These are phyloP conservation scores for Limnephilus lunatus DNA, from an alignment of 2,888 invertebrate species.

Conservation along the genomic window DNA sequence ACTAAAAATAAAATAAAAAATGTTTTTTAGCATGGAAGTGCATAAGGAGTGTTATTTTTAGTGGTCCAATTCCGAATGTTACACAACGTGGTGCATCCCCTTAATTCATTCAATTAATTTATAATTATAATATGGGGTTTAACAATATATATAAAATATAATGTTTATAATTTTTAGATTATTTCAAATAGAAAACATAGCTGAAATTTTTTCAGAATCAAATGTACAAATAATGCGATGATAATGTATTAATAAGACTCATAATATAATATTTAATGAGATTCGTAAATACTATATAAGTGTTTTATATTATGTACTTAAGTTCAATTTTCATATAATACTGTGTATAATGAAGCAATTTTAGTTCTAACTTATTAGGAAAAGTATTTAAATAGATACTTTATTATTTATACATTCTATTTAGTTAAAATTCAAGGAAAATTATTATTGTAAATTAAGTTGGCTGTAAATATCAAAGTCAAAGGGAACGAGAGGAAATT, in stretches of 20 bases:
- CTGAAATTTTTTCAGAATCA: constrained; percentile 32
- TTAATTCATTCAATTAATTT: no score
- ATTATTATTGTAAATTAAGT: constrained; percentile 30
- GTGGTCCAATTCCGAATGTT: no score
- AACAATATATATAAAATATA: neutral
- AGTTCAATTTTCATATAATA: constrained; percentile 6
- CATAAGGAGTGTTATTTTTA: no score
- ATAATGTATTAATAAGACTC: neutral
- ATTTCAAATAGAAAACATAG: neutral
- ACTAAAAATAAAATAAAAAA: no score
- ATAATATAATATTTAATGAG: neutral
- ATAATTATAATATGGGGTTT: neutral
- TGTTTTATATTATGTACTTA: constrained; percentile 5
- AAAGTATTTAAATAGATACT: neutral
- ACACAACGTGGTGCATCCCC: no score
- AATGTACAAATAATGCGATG: constrained; percentile 36
- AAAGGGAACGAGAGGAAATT: constrained; percentile 35
- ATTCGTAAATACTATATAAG: neutral
- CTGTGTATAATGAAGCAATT: constrained; percentile 18
- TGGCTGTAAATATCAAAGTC: constrained; percentile 56
- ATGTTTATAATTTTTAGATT: neutral
- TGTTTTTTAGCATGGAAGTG: no score
- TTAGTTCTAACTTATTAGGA: neutral
- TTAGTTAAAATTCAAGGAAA: constrained; percentile 7
- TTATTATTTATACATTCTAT: constrained; percentile 7